Conservation (phyloP, 2,113 vertebrate species). For the Plecotus auritus region DNA sequence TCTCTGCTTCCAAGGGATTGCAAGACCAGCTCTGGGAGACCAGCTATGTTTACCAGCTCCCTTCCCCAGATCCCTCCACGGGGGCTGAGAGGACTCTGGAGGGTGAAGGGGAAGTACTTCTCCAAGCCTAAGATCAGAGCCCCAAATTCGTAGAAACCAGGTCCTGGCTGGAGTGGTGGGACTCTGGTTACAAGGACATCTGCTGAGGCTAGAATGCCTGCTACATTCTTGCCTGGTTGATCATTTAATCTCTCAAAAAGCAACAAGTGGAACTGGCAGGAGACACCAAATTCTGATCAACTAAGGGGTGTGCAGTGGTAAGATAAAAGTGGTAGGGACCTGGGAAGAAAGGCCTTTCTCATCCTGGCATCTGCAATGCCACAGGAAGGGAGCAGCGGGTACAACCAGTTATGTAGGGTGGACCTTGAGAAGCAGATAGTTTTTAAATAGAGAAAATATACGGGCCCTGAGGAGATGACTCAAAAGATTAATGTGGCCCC, state of each 20-base stretch:
- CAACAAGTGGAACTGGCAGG: constrained; percentile 16
- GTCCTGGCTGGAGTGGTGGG: background rate
- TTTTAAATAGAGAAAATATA: constrained; percentile 25
- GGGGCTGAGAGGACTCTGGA: background rate
- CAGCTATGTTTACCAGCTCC: background rate
- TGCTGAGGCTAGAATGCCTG: background rate
- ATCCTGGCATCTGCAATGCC: background rate
- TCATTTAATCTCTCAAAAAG: constrained; percentile 59
- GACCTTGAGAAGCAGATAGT: constrained; percentile 34
- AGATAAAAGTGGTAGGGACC: background rate
- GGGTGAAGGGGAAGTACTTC: background rate
- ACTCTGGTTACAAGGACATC: constrained; percentile 41
- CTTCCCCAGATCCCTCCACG: background rate
- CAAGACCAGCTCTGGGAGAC: background rate
- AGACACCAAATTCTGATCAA: constrained; percentile 24
- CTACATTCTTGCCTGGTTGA: constrained; percentile 41
- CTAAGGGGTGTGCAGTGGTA: background rate
- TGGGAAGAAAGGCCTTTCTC: constrained; percentile 17
- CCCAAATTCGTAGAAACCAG: background rate
- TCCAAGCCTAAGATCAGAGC: background rate
- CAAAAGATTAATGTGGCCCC: background rate
- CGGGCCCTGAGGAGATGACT: background rate
- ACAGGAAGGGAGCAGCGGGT: constrained; percentile 32
- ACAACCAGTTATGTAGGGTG: background rate
- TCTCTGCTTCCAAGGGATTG: background rate